Base-by-base conservation (phyloP, 1,140 invertebrate species). In the Phocides pigmalion region DNA sequence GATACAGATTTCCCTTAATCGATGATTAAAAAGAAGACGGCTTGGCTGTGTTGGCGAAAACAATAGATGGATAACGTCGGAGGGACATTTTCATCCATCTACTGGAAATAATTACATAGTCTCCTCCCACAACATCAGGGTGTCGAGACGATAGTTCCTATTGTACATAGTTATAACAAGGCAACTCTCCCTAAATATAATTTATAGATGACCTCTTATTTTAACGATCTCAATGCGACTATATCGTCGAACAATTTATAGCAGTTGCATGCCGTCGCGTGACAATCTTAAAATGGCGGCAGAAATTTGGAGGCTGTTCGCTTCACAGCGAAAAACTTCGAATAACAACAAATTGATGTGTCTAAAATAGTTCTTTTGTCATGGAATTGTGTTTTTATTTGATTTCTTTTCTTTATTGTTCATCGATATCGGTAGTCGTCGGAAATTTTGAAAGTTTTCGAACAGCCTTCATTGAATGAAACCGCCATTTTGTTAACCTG, bases 271-370 rank as follows among this genome's bases (percentile, higher is more conserved):
- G 32, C 58, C 35, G 32, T 49, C 32, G 32, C 32, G 16, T 76
- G 70, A 65, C 76, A 75, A 74, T 67, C 58, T 72, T 69, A 81
- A 84, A 87, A 89, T 89, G 86, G 80, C 81, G 89, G 90, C 88
- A 90, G 88, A 88, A 92, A 91, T 91, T 93, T 93, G 93, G 93
- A 93, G 94, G 94, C 93, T 94, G 94, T 94, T 93, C 93, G 93
- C 86, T 87, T 87, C 70, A 53, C 80, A 71, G 80, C 78, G 81
- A 85, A 51, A 71, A 74, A 77, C 81, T 81, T 81, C 62, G 70
- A 76, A 76, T 85, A 81, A 79, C 75, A 66, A 76, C 51, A 62
- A 70, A 74, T 85, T 77, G 76, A 81, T 76, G 75, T 83, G 66
- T 72, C 62, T 79, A 47, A 70, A 67, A 72, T 72, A 78, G 70